Evolutionary conservation across 2,797 vertebrate species (phyloP).

Genomic region (Pseudochirops corinnae): DNA sequence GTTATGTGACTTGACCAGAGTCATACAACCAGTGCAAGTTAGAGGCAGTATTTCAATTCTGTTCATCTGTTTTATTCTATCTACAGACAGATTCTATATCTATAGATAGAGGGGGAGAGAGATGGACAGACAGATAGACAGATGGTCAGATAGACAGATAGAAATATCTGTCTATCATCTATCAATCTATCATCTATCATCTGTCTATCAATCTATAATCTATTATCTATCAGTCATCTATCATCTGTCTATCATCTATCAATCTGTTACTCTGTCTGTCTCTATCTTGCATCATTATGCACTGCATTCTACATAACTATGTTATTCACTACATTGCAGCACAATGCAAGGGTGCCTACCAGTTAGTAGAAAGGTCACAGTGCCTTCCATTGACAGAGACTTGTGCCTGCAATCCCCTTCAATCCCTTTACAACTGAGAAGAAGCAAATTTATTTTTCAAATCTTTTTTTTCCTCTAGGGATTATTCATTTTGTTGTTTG

Average conservation of each 20-base stretch:
- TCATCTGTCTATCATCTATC: too few species aligned
- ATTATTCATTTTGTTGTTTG: slow-evolving; percentile 89
- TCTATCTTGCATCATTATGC: background rate
- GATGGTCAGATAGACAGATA: background rate
- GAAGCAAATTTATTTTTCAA: slow-evolving; percentile 27
- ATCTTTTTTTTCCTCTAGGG: slow-evolving; percentile 80
- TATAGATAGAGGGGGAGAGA: background rate
- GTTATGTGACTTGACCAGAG: background rate
- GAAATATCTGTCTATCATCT: background rate
- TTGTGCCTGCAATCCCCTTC: background rate
- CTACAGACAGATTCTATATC: too few species aligned
- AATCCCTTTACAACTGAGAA: background rate
- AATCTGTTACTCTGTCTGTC: too few species aligned
- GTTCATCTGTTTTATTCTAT: background rate
- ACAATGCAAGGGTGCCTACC: background rate
- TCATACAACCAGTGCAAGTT: background rate
- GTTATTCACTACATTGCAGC: background rate
- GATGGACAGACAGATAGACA: background rate
- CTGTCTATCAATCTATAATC: background rate
- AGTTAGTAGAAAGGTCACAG: background rate
- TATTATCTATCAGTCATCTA: background rate
- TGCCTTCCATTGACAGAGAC: background rate
- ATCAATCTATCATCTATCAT: too few species aligned
- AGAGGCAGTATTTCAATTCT: background rate
- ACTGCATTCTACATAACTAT: too few species aligned